Base-by-base conservation (phyloP, 2,888 invertebrate genomes). In the Hirtodrosophila trivittata region DNA sequence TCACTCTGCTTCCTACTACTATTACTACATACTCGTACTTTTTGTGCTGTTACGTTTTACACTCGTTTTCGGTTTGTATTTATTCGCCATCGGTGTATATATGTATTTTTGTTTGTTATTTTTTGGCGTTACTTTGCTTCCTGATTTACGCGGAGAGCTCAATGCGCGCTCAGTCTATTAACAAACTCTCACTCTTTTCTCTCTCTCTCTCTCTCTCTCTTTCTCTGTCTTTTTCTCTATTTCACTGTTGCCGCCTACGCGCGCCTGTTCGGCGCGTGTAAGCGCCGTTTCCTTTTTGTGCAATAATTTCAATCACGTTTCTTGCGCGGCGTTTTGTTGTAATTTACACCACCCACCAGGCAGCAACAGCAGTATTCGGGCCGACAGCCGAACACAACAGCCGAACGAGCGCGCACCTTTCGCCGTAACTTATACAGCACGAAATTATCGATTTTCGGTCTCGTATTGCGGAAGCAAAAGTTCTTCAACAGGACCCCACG, bases 361-460 rank as follows among this genome's bases (percentile, higher is more conserved):
- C 38, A 57, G 50, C 51, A 60, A 7, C 28, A 63, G 54, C 47
- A 59, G 51, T 13, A 54, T 35, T 70, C 50, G 38, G 74, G 73
- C 64, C 75, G 70, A 70, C 66, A 67, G 45, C 58, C 56, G 39
- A 62, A 33, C 18, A 14, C 45, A 39, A 41, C 30, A 58, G 43
- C 64, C 73, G 72, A 77, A 64, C 69, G 73, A 75, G 74, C 80
- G 84, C 87, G 87, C 88, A 87, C 89, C 89, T 88, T 87, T 89
- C 78, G 83, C 85, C 87, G 88, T 88, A 88, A 88, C 82, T 86
- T 82, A 89, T 89, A 89, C 89, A 89, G 87, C 87, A 89, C 87
- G 87, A 77, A 89, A 86, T 88, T 89, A 89, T 89, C 71, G 89
- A 89, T 89, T 89, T 88, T 88, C 57, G 67, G 69, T 63, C 63